phyloP scores from a whole-genome alignment of 2,888 invertebrate species.

The Oscheius sp. region DNA sequence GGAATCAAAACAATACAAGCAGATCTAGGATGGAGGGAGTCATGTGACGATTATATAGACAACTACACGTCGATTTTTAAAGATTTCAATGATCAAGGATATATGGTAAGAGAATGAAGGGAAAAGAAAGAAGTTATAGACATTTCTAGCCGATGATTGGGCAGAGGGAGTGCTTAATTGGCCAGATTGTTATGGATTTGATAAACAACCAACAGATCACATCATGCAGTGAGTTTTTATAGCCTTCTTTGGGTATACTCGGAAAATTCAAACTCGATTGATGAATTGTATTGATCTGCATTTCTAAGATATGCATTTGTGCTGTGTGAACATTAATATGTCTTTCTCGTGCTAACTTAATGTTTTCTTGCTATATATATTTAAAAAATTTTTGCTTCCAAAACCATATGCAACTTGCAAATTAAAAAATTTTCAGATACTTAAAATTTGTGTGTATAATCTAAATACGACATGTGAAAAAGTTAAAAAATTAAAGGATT shows the following conservation, averaged over 20 bases:
- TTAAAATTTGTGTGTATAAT: too few relatives aligned
- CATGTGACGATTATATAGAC: conserved; percentile 43
- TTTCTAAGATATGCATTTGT: too few relatives aligned
- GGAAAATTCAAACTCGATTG: background rate
- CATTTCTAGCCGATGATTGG: conserved; percentile 58
- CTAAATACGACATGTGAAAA: too few relatives aligned
- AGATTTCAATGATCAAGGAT: conserved; percentile 42
- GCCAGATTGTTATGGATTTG: conserved; percentile 56
- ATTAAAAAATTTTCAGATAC: too few relatives aligned
- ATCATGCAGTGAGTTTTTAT: conserved; percentile 44
- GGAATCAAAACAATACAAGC: conserved; percentile 26
- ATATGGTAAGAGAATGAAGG: conserved; percentile 26
- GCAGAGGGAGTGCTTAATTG: conserved; percentile 56
- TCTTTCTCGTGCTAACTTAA: background rate
- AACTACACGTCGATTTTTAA: conserved; percentile 41
- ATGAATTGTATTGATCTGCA: too few relatives aligned
- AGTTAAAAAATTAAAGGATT: too few relatives aligned
- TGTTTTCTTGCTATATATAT: too few relatives aligned
- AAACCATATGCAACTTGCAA: too few relatives aligned
- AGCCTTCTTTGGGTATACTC: too few relatives aligned
- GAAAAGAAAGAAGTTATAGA: conserved; percentile 24
- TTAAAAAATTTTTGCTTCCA: too few relatives aligned
- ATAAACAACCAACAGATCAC: conserved; percentile 50
- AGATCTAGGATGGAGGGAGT: conserved; percentile 37
- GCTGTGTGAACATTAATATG: too few relatives aligned